Base-by-base conservation (phyloP, 2,113 vertebrate species). In the Acanthisitta chloris region DNA sequence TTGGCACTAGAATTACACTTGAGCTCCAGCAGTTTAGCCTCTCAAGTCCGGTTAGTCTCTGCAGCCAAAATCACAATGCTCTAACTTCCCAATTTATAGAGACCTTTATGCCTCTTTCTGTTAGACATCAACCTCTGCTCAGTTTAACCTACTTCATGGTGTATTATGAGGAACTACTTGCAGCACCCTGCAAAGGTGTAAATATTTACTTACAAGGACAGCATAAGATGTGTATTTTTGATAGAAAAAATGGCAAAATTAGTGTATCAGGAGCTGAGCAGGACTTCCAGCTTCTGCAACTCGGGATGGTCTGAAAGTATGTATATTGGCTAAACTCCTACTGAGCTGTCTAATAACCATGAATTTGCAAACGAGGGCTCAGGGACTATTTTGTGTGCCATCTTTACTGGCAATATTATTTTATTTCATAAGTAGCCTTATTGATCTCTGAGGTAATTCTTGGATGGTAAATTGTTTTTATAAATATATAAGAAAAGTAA, bases 1-100 rank as follows among this genome's bases (percentile, higher is more conserved):
- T 97, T 98, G 98, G 98, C 97, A 94, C 65, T 15, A 74, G 86
- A 96, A 95, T 54, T 34, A 76, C 51, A 12, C 38, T 95, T 55
- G 74, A 52, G 46, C 59, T 98, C 96, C 96, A 97, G 88, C 61
- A 90, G 72, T 94, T 94, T 88, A 97, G 72, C 92, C 97, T 94
- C 88, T 96, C 92, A 90, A 98, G 94, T 97, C 81, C 19, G 0
- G 77, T 73, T 58, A 90, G 46, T 12, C 62, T 86, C 64, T 31
- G 10, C 45, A 96, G 97, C 93, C 97, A 98, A 90, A 97, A 97
- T 95, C 73, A 72, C 69, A 90, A 80, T 70, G 54, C 76, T 95
- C 90, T 93, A 70, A 84, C 45, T 95, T 94, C 87, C 93, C 46
- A 72, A 58, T 97, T 90, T 88, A 90, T 43, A 93, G 88, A 94